Percentiles rank a stretch among this genome's conserved stretches.
Conservation (phyloP, 2,113 vertebrate genomes). For the Hypocryptadius cinnamomeus region DNA sequence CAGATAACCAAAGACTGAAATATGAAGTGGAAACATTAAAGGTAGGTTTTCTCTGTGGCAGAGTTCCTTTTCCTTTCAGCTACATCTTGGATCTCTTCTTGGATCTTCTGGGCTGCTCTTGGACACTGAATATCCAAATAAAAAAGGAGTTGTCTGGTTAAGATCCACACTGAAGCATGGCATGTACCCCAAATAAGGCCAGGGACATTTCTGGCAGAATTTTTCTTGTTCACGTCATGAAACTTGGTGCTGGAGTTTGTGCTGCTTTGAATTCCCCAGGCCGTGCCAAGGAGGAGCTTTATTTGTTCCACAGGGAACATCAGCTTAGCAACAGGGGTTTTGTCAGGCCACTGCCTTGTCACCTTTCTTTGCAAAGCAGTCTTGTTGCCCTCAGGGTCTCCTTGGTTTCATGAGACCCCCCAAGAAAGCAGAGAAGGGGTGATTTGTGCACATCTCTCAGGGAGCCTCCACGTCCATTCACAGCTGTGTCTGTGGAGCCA, state of each 20-base stretch:
- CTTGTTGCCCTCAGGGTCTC: neutral
- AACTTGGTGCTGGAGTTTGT: neutral
- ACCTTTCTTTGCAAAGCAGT: neutral
- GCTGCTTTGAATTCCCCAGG: neutral
- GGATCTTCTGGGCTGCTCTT: neutral
- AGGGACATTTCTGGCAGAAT: neutral
- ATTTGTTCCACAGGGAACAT: neutral
- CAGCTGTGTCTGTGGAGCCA: neutral
- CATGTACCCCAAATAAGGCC: neutral
- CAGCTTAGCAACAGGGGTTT: neutral
- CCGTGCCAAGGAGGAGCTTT: neutral
- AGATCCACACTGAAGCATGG: neutral
- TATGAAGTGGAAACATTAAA: conserved; percentile 88
- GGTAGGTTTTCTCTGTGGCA: conserved; percentile 62
- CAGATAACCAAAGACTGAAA: conserved; percentile 93
- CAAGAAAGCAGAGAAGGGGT: neutral
- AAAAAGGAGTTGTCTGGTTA: neutral
- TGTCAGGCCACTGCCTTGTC: neutral
- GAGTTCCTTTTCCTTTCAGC: neutral
- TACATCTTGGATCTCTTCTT: neutral
- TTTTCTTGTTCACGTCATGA: neutral
- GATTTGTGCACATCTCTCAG: neutral
- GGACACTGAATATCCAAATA: neutral
- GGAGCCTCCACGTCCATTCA: neutral
- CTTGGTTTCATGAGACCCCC: neutral